Conservation (phyloP, 2,113 vertebrate species). For the Dasypus novemcinctus region DNA sequence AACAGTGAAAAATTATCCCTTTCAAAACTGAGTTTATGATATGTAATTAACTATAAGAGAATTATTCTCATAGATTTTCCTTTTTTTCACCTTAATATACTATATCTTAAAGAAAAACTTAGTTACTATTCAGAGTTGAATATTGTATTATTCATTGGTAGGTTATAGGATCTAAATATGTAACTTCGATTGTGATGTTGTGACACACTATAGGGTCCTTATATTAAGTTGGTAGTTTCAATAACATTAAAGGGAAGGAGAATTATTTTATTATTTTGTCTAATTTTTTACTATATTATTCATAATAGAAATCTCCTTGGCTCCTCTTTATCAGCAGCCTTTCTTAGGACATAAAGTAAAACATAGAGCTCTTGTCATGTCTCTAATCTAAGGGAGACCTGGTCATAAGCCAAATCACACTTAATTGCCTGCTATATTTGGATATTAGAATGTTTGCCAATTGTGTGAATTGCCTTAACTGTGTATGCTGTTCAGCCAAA, state of each 20-base stretch:
- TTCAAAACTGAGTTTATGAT: not conserved
- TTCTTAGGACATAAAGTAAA: conserved; percentile 19
- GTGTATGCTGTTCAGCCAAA: conserved; percentile 17
- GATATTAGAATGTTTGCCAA: conserved; percentile 53
- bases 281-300: conserved; percentile 35
- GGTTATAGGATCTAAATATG: not conserved
- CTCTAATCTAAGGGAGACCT: conserved; percentile 47
- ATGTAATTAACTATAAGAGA: not conserved
- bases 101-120: not conserved
- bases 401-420: conserved; percentile 38
- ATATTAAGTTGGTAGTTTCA: not conserved
- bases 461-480: not conserved
- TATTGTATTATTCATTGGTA: not conserved
- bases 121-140: not conserved
- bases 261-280: not conserved
- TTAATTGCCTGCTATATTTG: conserved; percentile 56
- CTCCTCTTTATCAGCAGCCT: not conserved
- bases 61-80: not conserved
- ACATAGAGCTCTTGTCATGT: not conserved
- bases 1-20: not conserved
- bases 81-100: not conserved
- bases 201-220: not conserved
- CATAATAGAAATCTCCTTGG: not conserved
- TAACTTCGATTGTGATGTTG: not conserved
- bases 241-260: not conserved